A percentile compares a stretch with the other conserved stretches of the same genome.
Conservation (phyloP, 1,140 invertebrate species). For the Pantala flavescens region DNA sequence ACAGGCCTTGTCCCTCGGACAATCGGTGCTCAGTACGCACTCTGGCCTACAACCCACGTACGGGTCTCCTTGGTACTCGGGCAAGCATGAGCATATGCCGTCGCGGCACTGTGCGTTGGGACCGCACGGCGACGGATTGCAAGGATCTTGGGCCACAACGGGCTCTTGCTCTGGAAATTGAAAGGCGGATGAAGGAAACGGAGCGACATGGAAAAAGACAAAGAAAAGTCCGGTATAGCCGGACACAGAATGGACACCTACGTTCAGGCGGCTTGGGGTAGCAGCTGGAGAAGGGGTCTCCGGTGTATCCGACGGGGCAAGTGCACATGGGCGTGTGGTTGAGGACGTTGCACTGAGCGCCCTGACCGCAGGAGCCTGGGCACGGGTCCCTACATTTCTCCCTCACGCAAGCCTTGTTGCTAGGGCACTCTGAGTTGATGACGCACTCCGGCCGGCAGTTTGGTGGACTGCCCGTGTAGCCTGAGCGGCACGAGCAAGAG, state of each 20-base stretch:
- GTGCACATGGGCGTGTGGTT: conserved; percentile 50
- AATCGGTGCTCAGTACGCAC: conserved; percentile 57
- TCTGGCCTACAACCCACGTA: conserved; percentile 62
- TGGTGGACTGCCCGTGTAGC: conserved; percentile 41
- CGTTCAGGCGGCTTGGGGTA: conserved; percentile 37
- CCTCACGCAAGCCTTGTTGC: conserved; percentile 41
- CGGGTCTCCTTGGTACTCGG: conserved; percentile 58
- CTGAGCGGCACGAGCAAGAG: conserved; percentile 47
- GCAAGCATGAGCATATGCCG: conserved; percentile 32
- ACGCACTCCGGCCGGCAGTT: conserved; percentile 46
- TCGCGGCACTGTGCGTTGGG: conserved; percentile 45
- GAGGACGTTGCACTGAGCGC: conserved; percentile 45
- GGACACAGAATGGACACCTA: conserved; percentile 33
- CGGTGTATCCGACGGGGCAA: conserved; percentile 49
- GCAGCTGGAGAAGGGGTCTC: conserved; percentile 54
- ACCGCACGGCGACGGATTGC: conserved; percentile 45
- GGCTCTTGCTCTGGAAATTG: conserved; percentile 23
- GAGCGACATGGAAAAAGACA: conserved; percentile 12
- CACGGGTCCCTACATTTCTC: conserved; percentile 58
- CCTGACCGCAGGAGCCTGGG: conserved; percentile 52
- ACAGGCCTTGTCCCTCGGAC: conserved; percentile 54
- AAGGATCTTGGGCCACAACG: conserved; percentile 33
- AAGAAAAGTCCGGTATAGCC: neutral
- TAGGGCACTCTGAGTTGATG: conserved; percentile 42
- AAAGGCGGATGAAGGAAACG: conserved; percentile 22